Evolutionary conservation across 2,113 vertebrate genomes (phyloP), one percentile per base, ranked within the genome.

Genomic region (Coturnix japonica): DNA sequence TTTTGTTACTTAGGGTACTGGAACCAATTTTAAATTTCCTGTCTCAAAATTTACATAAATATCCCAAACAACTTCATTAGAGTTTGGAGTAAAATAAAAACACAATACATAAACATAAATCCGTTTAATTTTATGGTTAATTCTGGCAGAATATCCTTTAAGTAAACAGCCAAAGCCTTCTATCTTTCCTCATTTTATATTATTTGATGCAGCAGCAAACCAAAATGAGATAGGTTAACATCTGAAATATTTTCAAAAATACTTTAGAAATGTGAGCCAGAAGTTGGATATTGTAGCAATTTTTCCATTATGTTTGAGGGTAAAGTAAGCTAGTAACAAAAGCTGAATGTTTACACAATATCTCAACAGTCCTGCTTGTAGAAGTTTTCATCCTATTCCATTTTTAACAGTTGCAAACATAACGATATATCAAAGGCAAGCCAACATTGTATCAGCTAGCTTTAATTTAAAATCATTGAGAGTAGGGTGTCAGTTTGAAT

Each of bases 351-450:
- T 93, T 93, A 85, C 71, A 87, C 31, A 11, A 0, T 46, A 89
- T 23, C 28, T 85, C 28, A 87, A 43, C 61, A 79, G 49, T 90
- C 35, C 35, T 95, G 84, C 74, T 92, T 92, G 85, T 71, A 39
- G 61, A 69, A 44, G 66, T 93, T 94, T 93, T 85, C 41, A 65
- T 81, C 23, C 70, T 78, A 37, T 49, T 93, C 59, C 39, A 53
- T 73, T 92, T 89, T 84, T 81, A 87, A 65, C 53, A 76, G 26
- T 75, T 81, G 81, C 70, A 87, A 95, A 89, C 25, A 66, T 37
- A 79, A 79, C 65, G 59, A 84, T 63, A 79, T 26, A 87, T 91
- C 78, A 93, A 91, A 92, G 31, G 71, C 53, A 72, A 89, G 35
- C 35, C 57, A 69, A 44, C 63, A 65, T 44, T 57, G 28, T 61